A percentile compares a stretch with the other conserved stretches of the same genome.
phyloP scores from a whole-genome alignment of 2,797 vertebrate genomes.

The Sitta carolinensis region DNA sequence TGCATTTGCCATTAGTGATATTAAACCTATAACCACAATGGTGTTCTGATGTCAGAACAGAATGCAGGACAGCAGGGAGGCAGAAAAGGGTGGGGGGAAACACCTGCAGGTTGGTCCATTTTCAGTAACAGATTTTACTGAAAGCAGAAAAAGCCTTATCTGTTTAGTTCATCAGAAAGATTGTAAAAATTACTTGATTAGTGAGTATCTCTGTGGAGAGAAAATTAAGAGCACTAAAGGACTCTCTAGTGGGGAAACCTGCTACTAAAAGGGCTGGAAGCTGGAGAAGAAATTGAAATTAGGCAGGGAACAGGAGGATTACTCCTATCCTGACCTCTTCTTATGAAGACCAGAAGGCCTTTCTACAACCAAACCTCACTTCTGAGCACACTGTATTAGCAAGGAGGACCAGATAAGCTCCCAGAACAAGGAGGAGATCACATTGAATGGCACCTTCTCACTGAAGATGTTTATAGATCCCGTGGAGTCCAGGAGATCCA shows the following conservation, averaged over 20 bases:
- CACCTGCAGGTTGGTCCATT: neutral
- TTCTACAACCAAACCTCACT: neutral
- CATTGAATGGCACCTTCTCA: neutral
- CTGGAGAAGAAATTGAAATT: neutral
- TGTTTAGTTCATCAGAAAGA: neutral
- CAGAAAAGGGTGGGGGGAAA: rapidly evolving
- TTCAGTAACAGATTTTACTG: neutral
- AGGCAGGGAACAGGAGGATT: neutral
- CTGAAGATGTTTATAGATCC: neutral
- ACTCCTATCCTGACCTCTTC: neutral
- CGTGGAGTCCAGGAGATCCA: neutral
- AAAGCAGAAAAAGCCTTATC: neutral
- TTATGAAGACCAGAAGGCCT: neutral
- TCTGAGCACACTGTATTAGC: neutral
- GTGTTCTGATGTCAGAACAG: neutral
- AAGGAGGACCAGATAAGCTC: neutral
- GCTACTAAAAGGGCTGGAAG: neutral
- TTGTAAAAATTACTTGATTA: neutral
- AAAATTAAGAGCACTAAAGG: neutral
- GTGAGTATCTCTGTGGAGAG: neutral
- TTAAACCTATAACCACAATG: neutral
- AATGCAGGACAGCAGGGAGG: neutral
- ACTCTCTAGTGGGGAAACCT: neutral
- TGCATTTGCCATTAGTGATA: neutral
- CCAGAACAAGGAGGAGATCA: neutral